Percentiles rank a stretch among this genome's conserved stretches.
Conservation (phyloP, 64 coral and sea anemone genomes). For the Stichodactyla helianthus region DNA sequence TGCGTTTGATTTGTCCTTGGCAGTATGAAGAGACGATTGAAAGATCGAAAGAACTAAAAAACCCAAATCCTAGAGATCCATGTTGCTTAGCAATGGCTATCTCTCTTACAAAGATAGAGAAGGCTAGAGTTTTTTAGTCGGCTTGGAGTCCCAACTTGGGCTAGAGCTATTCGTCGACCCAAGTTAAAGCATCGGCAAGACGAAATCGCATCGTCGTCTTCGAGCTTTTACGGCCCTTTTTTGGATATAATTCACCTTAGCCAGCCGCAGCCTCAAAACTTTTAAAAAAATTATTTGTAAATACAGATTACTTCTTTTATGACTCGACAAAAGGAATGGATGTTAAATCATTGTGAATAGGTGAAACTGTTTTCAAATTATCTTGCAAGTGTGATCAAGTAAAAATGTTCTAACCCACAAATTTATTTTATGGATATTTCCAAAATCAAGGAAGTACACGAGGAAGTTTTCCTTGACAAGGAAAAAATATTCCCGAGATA, state of each 20-base stretch:
- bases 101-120: not conserved
- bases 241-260: not conserved
- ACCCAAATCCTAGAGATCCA: not conserved
- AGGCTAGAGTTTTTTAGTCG: not conserved
- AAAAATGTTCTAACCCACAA: constrained; percentile 9
- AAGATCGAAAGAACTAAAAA: not conserved
- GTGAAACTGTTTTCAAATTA: not conserved
- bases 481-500: too few relatives aligned
- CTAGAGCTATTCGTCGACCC: too few relatives aligned
- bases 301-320: constrained; percentile 9
- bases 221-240: not conserved
- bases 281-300: constrained; percentile 4
- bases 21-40: not conserved
- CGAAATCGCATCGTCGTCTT: not conserved
- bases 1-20: not conserved
- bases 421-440: not conserved
- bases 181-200: not conserved
- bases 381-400: constrained; percentile 2
- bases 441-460: too few relatives aligned
- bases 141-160: too few relatives aligned
- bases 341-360: not conserved
- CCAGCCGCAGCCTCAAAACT: not conserved
- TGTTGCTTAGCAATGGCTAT: not conserved
- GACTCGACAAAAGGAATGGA: not conserved
- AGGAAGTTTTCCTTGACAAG: too few relatives aligned